phyloP scores from a whole-genome alignment of 2,113 vertebrate genomes.

The Acrocephalus kingi region DNA sequence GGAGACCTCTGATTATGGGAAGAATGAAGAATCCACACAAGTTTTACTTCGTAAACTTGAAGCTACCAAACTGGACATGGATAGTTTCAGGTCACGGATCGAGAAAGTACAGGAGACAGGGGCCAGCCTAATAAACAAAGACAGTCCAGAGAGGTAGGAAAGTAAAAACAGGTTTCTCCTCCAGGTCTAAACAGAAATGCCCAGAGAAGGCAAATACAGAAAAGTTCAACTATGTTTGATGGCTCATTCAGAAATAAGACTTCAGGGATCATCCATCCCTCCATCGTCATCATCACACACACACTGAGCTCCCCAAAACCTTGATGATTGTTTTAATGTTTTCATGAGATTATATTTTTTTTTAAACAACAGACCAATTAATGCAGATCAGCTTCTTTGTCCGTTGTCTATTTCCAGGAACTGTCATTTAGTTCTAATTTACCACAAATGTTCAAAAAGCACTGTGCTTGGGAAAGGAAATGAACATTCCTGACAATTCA shows the following conservation, averaged over 20 bases:
- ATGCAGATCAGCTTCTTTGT: background rate
- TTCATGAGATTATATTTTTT: background rate
- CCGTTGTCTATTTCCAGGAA: background rate
- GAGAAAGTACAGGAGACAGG: conserved; percentile 76
- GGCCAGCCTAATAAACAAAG: conserved; percentile 67
- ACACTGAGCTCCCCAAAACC: background rate
- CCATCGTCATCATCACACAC: background rate
- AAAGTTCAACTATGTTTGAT: background rate
- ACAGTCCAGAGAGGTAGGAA: conserved; percentile 80
- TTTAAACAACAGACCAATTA: background rate
- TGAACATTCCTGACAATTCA: background rate
- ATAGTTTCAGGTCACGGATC: conserved; percentile 70
- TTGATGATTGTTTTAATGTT: background rate
- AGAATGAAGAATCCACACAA: conserved; percentile 80
- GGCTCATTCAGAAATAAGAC: background rate
- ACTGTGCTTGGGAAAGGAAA: background rate
- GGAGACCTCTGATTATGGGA: conserved; percentile 78
- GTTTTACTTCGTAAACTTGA: conserved; percentile 80
- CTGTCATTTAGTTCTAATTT: background rate
- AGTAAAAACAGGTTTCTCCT: background rate
- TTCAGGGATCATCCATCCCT: background rate
- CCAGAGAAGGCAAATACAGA: background rate
- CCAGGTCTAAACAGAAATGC: background rate
- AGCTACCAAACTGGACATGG: conserved; percentile 79
- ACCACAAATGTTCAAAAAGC: background rate